Percentiles rank a stretch among this genome's conserved stretches.
phyloP scores from a whole-genome alignment of 2,888 invertebrate genomes.

The Thymelicus acteon region DNA sequence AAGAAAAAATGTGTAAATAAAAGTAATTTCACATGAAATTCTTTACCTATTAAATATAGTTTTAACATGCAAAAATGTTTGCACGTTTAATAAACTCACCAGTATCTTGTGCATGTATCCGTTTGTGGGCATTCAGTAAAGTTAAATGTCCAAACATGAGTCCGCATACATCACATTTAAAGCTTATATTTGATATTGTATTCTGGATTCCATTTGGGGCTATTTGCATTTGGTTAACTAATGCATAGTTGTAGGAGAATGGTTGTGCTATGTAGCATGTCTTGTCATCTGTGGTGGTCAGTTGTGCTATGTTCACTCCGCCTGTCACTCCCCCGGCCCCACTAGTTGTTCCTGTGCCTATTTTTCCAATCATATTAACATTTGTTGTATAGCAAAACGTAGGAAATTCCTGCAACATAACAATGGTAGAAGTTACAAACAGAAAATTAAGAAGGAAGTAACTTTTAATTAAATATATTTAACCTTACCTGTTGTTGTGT shows the following conservation, averaged over 20 bases:
- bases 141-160: conserved; percentile 93
- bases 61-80: too few species aligned
- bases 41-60: too few species aligned
- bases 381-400: conserved; percentile 89
- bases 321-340: conserved; percentile 72
- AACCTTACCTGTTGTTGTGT: conserved; percentile 47
- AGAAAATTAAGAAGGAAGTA: conserved; percentile 39
- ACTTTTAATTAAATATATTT: not conserved
- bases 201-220: conserved; percentile 88
- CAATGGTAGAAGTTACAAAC: conserved; percentile 19
- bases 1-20: too few species aligned
- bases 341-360: conserved; percentile 74
- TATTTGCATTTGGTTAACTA: conserved; percentile 94
- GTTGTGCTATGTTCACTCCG: conserved; percentile 89
- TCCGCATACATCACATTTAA: conserved; percentile 95
- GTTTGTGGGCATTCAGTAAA: conserved; percentile 93
- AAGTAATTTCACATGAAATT: too few species aligned
- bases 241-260: conserved; percentile 92
- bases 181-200: conserved; percentile 92
- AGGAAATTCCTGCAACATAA: conserved; percentile 83
- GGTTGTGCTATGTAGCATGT: conserved; percentile 91
- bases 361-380: conserved; percentile 88
- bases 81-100: conserved; percentile 55
- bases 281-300: conserved; percentile 87
- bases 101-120: conserved; percentile 89